Conservation (phyloP, 2,113 vertebrate species). For the Tetrax tetrax region DNA sequence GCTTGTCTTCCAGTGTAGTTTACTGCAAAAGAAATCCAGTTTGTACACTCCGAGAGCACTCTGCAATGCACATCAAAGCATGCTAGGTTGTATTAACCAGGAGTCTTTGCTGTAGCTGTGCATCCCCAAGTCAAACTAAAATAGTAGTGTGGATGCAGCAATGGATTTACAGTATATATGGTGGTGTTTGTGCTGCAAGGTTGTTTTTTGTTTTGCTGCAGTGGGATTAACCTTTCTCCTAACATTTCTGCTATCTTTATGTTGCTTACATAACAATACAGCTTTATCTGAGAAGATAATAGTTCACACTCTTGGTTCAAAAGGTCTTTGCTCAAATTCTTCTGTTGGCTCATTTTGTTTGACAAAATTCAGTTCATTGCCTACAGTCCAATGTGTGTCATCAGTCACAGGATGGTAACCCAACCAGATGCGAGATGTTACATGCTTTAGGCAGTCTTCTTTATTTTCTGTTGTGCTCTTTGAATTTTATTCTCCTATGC, state of each 20-base stretch:
- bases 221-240: background rate
- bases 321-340: constrained; percentile 4
- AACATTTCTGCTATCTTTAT: background rate
- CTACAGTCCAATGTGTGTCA: background rate
- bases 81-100: background rate
- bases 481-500: background rate
- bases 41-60: background rate
- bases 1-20: background rate
- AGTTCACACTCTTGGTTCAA: background rate
- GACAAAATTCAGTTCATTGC: constrained; percentile 3
- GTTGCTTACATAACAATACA: constrained; percentile 9
- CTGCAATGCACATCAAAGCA: background rate
- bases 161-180: background rate
- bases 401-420: background rate
- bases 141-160: background rate
- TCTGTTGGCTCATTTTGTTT: background rate
- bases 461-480: background rate
- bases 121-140: background rate
- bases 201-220: background rate
- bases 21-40: background rate
- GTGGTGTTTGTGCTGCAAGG: background rate
- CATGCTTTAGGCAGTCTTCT: background rate
- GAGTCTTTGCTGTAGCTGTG: background rate
- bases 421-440: background rate
- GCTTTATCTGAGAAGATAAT: background rate